Evolutionary conservation across 2,113 vertebrate species (phyloP), one percentile per base, ranked within the genome.

Genomic region (Percina caprodes): DNA sequence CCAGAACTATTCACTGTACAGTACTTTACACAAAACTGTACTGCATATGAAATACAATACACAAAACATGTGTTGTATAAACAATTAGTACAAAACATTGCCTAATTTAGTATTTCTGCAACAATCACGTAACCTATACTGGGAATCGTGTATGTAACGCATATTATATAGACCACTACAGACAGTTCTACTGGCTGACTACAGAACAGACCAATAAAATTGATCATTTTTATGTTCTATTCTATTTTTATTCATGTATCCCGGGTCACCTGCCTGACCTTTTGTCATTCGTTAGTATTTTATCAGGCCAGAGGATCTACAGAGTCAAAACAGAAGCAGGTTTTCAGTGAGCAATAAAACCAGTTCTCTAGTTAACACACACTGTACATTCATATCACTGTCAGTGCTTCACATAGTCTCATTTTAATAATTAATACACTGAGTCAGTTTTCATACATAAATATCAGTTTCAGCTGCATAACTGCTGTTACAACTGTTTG

Each of bases 291-390:
- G 24, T 48, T 19, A 19, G 24, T 49, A 26, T 55, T 69, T 69
- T 48, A 24, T 48, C 35, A 39, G 46, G 14, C 7, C 39, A 15
- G 10, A 69, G 0, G 54, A 65, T 79, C 65, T 48, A 52, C 35
- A 55, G 35, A 35, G 14, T 39, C 18, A 42, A 78, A n/a, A 52
- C 11, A 48, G 26, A 60, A 26, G 5, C 11, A 59, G 42, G n/a
- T 72, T 65, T 66, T 52, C 69, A 80, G 39, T 35, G 59, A 69
- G 46, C 35, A 46, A 51, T 56, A 39, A 77, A 78, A 74, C 5
- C 8, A 30, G 73, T 82, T 66, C 65, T 46, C 26, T 69, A 24
- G 61, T 60, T 11, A 3, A 67, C 62, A 45, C n/a, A 30, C 16
- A 51, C 39, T 59, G 39, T 48, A 18, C 48, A 30, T 4, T 30